phyloP scores from a whole-genome alignment of 2,888 invertebrate species.

The Andrena bucephala region DNA sequence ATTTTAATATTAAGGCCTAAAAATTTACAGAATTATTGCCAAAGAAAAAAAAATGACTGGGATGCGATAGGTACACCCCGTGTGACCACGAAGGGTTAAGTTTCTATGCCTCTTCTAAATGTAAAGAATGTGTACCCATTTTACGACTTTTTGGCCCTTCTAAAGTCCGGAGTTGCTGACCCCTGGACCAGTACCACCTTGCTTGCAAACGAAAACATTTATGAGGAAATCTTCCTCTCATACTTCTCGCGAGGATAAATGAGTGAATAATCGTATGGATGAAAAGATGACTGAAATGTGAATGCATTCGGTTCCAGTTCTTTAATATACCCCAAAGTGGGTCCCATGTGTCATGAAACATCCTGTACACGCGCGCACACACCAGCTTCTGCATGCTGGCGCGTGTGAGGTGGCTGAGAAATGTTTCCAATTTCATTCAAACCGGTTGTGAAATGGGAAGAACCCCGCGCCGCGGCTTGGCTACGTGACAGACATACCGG shows the following conservation, averaged over 20 bases:
- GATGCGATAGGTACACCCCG: too few relatives aligned
- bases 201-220: conserved; percentile 3
- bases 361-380: conserved; percentile 14
- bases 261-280: background rate
- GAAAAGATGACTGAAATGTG: background rate
- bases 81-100: too few relatives aligned
- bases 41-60: too few relatives aligned
- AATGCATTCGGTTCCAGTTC: conserved; percentile 4
- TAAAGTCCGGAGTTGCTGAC: too few relatives aligned
- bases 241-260: background rate
- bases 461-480: conserved; percentile 66
- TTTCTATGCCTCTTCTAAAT: too few relatives aligned
- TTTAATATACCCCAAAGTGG: conserved; percentile 2
- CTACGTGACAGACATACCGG: conserved; percentile 83
- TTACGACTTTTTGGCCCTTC: too few relatives aligned
- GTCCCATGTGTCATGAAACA: conserved; percentile 32
- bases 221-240: background rate
- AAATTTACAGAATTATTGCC: too few relatives aligned
- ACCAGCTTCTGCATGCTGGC: conserved; percentile 21
- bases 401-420: conserved; percentile 76
- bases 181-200: too few relatives aligned
- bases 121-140: too few relatives aligned
- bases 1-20: too few relatives aligned
- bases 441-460: conserved; percentile 78
- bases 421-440: conserved; percentile 84